Base-by-base conservation (phyloP, 1,140 invertebrate species). In the Ostrea denselamellosa region DNA sequence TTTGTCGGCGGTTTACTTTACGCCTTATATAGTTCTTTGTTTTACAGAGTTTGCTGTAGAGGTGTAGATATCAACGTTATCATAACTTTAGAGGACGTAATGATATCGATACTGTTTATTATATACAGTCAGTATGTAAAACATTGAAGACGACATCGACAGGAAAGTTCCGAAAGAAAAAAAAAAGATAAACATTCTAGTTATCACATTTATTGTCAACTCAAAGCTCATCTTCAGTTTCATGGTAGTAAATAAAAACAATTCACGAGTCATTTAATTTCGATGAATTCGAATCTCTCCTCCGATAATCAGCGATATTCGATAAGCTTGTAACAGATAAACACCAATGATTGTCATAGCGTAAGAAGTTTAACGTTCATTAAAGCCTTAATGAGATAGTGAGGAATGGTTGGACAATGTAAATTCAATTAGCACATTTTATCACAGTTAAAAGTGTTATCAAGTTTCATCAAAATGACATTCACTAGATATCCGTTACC, bases 331-430 rank as follows among this genome's bases (percentile, higher is more conserved):
- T 34, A 25, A 77, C 25, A 25, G 68, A 77, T 77, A 34, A 12
- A 10, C 25, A 28, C 4, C 25, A 28, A 3, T 34, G 7, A 77
- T 77, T 28, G 25, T 14, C 8, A n/a, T 62, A 25, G 68, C 28
- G 68, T 34, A 77, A 77, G 28, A 77, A 77, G 68, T 77, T 34
- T 34, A 77, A 77, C 68, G 68, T 77, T 77, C 68, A 34, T 77
- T 25, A 77, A 77, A 77, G 28, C 22, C 28, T 14, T 77, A 77
- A 77, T 77, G 28, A 77, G 68, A 77, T 77, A 77, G 68, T 28
- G 68, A 77, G 25, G 68, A 28, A 9, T 9, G 28, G 25, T 62
- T 22, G 68, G 14, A 77, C 68, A 77, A 77, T 77, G 68, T 28
- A 25, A 34, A 77, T 77, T 77, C 68, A 77, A 77, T 77, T 44